These are phyloP conservation scores for Drosophila multiciliata DNA, from an alignment of 2,888 invertebrate genomes.

Conservation along the genomic window DNA sequence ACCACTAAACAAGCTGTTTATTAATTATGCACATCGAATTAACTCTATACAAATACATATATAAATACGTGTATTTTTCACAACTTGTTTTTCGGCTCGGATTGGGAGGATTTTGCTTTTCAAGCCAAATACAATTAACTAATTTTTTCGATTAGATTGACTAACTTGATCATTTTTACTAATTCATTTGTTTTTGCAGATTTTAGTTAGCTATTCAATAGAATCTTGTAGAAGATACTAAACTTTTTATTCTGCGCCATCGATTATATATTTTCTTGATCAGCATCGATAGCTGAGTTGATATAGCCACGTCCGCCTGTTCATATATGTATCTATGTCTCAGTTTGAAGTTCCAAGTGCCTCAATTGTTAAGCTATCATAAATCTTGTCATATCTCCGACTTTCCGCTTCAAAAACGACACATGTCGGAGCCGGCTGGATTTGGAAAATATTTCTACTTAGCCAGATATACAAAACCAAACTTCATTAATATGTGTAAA, in stretches of 20 bases:
- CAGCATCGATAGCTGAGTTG: not conserved
- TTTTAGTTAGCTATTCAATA: not conserved
- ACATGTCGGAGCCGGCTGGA: not conserved
- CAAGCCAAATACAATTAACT: not conserved
- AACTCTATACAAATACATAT: not conserved
- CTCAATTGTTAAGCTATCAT: not conserved
- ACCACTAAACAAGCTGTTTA: not conserved
- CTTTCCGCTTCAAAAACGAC: not conserved
- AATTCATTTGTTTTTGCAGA: not conserved
- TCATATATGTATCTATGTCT: not conserved
- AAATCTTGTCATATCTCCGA: not conserved
- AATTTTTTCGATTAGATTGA: not conserved
- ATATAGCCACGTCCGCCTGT: not conserved
- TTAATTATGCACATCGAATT: not conserved
- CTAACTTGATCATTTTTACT: not conserved
- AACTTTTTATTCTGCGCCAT: not conserved
- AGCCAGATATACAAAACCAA: not conserved
- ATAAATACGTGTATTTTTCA: not conserved
- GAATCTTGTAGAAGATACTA: not conserved
- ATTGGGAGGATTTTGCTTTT: not conserved
- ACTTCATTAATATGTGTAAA: not conserved
- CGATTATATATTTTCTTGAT: not conserved
- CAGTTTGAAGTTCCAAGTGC: not conserved
- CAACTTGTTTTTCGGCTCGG: conserved; percentile 1
- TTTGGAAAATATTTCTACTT: not conserved